Evolutionary conservation across 2,797 vertebrate species (phyloP).

Genomic region (Bufotes viridis): DNA sequence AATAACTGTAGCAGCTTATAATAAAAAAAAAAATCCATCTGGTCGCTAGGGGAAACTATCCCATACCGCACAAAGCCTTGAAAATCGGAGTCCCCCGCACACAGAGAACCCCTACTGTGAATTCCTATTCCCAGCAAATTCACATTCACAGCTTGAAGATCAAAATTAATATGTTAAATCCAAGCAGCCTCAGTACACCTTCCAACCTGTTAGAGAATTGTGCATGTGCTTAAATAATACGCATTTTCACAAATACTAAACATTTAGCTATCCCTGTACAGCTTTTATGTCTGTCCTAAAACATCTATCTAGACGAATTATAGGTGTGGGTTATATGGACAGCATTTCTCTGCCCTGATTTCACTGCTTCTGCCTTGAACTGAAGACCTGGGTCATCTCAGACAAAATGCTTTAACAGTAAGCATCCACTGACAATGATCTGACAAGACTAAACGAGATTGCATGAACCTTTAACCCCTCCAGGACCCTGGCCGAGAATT

Average conservation of each 20-base stretch:
- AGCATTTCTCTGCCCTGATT: neutral
- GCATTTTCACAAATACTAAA: neutral
- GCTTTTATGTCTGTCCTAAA: neutral
- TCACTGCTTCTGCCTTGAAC: neutral
- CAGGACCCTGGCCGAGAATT: too few species aligned
- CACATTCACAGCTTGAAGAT: slow-evolving; percentile 19
- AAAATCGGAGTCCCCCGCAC: too few species aligned
- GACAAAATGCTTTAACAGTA: too few species aligned
- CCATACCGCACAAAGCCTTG: neutral
- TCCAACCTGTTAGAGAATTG: neutral
- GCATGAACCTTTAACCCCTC: too few species aligned
- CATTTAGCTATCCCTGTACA: neutral
- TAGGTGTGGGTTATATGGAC: neutral
- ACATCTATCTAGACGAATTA: neutral
- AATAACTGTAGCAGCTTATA: neutral
- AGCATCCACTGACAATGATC: too few species aligned
- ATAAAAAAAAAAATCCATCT: neutral
- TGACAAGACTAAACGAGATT: too few species aligned
- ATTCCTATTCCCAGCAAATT: slow-evolving; percentile 17
- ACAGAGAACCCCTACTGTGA: slow-evolving; percentile 3
- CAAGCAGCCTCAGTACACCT: neutral
- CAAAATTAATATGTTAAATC: neutral
- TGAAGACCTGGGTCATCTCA: too few species aligned
- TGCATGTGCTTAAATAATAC: neutral
- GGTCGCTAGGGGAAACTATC: neutral